These are phyloP conservation scores for Ictalurus furcatus DNA, from an alignment of 2,113 vertebrate species.

Conservation along the genomic window DNA sequence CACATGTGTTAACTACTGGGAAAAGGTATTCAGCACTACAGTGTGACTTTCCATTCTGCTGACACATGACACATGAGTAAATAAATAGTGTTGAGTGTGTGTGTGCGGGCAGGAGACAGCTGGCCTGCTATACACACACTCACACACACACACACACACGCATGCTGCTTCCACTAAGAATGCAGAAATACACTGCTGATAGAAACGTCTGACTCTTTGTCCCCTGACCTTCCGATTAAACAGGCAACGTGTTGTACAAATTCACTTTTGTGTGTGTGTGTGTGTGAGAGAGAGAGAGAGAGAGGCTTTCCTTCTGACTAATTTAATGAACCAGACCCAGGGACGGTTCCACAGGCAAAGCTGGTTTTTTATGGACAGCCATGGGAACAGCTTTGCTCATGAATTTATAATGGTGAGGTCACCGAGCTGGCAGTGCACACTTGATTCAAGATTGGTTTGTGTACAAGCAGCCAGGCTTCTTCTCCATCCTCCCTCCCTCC, in stretches of 20 bases:
- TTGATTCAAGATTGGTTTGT: slow-evolving; percentile 26
- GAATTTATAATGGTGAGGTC: slow-evolving; percentile 30
- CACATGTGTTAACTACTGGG: slow-evolving; percentile 44
- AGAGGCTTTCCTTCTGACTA: neutral
- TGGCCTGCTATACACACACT: neutral
- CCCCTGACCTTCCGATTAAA: slow-evolving; percentile 9
- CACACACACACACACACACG: slow-evolving; percentile 21
- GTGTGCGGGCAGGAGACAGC: slow-evolving; percentile 40
- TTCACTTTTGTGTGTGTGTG: neutral
- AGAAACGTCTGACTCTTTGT: neutral
- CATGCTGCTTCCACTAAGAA: neutral
- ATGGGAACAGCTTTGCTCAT: slow-evolving; percentile 35
- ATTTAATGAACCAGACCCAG: slow-evolving; percentile 14
- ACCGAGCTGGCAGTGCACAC: slow-evolving; percentile 9
- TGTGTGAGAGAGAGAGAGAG: neutral
- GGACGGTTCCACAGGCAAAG: slow-evolving; percentile 13
- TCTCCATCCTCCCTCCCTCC: neutral
- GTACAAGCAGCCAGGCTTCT: neutral
- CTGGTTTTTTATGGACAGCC: neutral
- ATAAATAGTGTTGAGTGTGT: slow-evolving; percentile 43
- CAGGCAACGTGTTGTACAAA: neutral
- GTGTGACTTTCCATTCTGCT: slow-evolving; percentile 53
- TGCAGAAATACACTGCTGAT: neutral
- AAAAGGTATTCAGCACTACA: slow-evolving; percentile 51
- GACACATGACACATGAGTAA: slow-evolving; percentile 53